Percentiles rank a stretch among this genome's conserved stretches.
These are phyloP conservation scores for Vanacampus margaritifer DNA, from an alignment of 2,113 vertebrate genomes.

Conservation along the genomic window DNA sequence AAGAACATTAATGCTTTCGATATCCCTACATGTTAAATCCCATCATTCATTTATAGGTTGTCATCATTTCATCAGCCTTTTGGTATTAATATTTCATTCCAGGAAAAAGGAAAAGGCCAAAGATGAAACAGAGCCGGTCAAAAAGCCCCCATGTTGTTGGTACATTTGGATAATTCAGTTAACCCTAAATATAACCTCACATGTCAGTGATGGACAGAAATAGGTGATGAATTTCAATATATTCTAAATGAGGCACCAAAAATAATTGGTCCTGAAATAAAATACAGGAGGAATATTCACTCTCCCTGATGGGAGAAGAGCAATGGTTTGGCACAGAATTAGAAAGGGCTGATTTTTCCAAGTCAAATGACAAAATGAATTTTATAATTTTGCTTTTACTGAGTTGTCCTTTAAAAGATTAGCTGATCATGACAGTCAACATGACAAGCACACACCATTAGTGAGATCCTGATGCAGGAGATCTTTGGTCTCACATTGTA, in stretches of 20 bases:
- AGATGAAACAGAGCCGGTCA: slow-evolving; percentile 32
- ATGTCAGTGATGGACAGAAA: slow-evolving; percentile 53
- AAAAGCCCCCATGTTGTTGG: slow-evolving; percentile 35
- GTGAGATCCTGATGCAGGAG: too few species aligned
- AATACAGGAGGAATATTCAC: slow-evolving; percentile 13
- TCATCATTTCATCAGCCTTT: slow-evolving; percentile 55
- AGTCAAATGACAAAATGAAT: neutral
- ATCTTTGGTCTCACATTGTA: too few species aligned
- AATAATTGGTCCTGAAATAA: slow-evolving; percentile 41
- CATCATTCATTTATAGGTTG: slow-evolving; percentile 65
- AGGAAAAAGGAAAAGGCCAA: slow-evolving; percentile 17
- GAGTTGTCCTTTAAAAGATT: neutral
- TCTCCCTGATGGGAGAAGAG: neutral
- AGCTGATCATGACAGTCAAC: too few species aligned
- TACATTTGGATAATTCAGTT: slow-evolving; percentile 25
- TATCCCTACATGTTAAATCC: slow-evolving; percentile 51
- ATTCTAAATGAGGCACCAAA: slow-evolving; percentile 40
- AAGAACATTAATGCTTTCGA: slow-evolving; percentile 56
- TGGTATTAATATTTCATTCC: slow-evolving; percentile 59
- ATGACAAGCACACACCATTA: too few species aligned
- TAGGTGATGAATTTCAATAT: slow-evolving; percentile 41
- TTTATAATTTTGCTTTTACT: neutral
- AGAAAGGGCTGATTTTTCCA: neutral
- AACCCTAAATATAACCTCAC: slow-evolving; percentile 57
- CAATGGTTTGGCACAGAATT: neutral